Evolutionary conservation across 2,797 vertebrate species (phyloP), one percentile per base, ranked within the genome.

Genomic region (Diceros bicornis): DNA sequence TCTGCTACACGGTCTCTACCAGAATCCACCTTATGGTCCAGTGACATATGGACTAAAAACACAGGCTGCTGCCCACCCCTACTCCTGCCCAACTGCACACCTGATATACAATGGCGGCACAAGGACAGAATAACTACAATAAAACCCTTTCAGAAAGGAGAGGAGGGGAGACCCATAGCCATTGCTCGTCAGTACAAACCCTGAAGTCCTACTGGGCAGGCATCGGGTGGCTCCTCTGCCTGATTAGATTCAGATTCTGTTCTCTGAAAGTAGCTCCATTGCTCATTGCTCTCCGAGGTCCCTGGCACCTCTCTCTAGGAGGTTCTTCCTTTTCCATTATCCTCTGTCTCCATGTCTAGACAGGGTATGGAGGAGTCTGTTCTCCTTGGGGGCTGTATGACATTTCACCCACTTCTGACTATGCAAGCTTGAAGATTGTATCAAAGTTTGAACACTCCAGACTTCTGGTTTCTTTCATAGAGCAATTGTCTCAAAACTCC

Each of bases 391-490:
- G 32, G 10, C 72, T 75, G 16, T 13, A 27, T 62, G 61, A 62
- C n/a, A 68, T 94, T 72, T 72, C 20, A 21, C 23, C 66, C 20
- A 75, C 37, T 87, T 69, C 37, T 7, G 57, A 32, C 18, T 78
- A 32, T 17, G 6, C 50, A 59, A 52, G n/a, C 62, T 91, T 95
- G 52, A 89, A 32, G 37, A 88, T 8, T 66, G 12, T 12, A 50
- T 59, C 62, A 52, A 84, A 64, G 37, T 78, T 29, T 66, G 62
- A 94, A 20, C 81, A 79, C 41, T 62, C 34, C 14, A 4, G 10
- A 20, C 68, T 85, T 92, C 79, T 81, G 57, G 21, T 72, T 86
- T 84, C 41, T 59, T 59, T 85, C 72, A 72, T 27, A 92, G 77
- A 91, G 69, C 55, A 61, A 59, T 81, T 34, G 82, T 74, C 41